Percentiles rank a stretch among this genome's conserved stretches.
Conservation (phyloP, 2,113 vertebrate species). For the Rhombomys opimus region DNA sequence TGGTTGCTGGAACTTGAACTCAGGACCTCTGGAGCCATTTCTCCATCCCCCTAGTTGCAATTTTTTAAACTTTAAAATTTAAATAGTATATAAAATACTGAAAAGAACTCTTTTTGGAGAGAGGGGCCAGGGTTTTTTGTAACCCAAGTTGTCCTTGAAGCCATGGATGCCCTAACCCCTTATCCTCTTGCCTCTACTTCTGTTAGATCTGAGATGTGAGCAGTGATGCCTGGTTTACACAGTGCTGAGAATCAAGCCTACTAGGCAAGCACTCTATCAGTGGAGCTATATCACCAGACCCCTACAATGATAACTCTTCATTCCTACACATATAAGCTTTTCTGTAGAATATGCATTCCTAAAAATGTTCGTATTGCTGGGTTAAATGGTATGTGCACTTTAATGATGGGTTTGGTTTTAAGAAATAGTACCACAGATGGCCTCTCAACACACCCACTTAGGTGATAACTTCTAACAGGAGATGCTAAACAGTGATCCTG, state of each 20-base stretch:
- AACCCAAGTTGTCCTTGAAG: not conserved
- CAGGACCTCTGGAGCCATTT: too few species aligned
- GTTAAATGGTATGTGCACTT: not conserved
- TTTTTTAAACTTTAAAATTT: too few species aligned
- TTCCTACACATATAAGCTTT: not conserved
- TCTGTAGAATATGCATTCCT: not conserved
- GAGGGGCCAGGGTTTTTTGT: not conserved
- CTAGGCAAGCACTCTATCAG: not conserved
- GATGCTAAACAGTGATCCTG: not conserved
- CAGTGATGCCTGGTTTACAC: not conserved
- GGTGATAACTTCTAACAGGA: not conserved
- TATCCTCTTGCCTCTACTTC: not conserved
- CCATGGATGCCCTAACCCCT: not conserved
- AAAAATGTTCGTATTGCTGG: not conserved
- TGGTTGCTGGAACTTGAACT: too few species aligned
- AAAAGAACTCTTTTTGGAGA: not conserved
- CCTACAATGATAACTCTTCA: not conserved
- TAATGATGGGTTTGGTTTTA: conserved; percentile 19
- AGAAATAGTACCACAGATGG: not conserved
- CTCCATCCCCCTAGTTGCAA: too few species aligned
- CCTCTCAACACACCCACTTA: not conserved
- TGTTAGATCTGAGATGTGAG: not conserved
- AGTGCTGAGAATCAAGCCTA: not conserved
- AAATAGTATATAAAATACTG: not conserved
- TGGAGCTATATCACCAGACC: not conserved